Conservation (phyloP, 2,888 invertebrate species). For the Deilephila porcellus region DNA sequence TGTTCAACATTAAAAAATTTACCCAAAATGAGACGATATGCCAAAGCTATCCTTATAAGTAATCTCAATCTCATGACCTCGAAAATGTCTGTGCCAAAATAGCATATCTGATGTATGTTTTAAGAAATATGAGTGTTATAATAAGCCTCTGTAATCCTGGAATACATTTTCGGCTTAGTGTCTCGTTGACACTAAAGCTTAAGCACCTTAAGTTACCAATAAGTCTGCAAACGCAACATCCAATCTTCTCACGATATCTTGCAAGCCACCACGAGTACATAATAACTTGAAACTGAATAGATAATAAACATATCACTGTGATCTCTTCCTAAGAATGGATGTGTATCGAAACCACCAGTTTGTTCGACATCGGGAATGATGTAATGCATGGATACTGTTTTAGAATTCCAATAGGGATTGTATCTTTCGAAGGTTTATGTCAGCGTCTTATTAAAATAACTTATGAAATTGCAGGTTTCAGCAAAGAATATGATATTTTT, state of each 20-base stretch:
- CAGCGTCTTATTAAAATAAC: neutral
- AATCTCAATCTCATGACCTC: slow-evolving; percentile 29
- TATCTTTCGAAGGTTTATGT: neutral
- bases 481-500: too few relatives aligned
- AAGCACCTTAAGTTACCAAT: neutral
- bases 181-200: slow-evolving; percentile 1
- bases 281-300: slow-evolving; percentile 54
- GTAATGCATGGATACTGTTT: slow-evolving; percentile 5
- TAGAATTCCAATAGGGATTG: slow-evolving; percentile 6
- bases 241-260: slow-evolving; percentile 51
- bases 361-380: neutral
- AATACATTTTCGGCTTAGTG: slow-evolving; percentile 43
- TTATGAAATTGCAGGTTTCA: too few relatives aligned
- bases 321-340: slow-evolving; percentile 20
- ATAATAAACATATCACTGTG: slow-evolving; percentile 55
- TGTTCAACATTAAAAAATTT: slow-evolving; percentile 18
- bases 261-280: slow-evolving; percentile 59
- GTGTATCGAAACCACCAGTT: slow-evolving; percentile 1
- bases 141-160: slow-evolving; percentile 32
- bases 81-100: slow-evolving; percentile 27
- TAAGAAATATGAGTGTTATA: slow-evolving; percentile 27
- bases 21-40: slow-evolving; percentile 19
- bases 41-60: slow-evolving; percentile 29
- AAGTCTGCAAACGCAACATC: neutral
- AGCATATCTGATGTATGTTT: slow-evolving; percentile 31